Evolutionary conservation across 2,113 vertebrate species (phyloP).

Genomic region (Agelaius phoeniceus): DNA sequence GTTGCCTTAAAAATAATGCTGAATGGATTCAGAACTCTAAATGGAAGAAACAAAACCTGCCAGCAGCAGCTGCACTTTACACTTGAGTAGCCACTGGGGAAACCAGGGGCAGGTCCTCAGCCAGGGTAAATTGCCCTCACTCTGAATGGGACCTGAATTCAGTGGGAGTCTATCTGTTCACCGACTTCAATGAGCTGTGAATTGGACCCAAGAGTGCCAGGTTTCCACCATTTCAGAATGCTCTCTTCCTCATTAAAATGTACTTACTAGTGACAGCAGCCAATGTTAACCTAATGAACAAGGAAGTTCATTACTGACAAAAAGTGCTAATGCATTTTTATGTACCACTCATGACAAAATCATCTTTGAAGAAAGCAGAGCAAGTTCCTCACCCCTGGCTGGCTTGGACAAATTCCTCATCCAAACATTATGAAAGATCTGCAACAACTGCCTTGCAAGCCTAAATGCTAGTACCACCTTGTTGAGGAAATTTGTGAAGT

Average conservation of each 20-base stretch:
- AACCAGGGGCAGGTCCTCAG: conserved; percentile 30
- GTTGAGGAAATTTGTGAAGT: background rate
- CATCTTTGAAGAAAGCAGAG: background rate
- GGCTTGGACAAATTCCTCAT: background rate
- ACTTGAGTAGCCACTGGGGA: conserved; percentile 33
- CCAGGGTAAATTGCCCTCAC: conserved; percentile 23
- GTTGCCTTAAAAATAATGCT: conserved; percentile 31
- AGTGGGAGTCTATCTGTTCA: conserved; percentile 44
- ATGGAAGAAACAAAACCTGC: conserved; percentile 31
- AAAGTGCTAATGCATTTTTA: conserved; percentile 38
- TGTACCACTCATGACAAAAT: conserved; percentile 16
- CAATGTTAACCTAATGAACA: conserved; percentile 46
- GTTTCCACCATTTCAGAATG: conserved; percentile 35
- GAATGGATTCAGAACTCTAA: background rate
- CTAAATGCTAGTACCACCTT: background rate
- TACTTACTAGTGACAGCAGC: conserved; percentile 48
- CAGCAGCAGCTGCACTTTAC: conserved; percentile 35
- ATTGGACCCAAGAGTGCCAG: conserved; percentile 30
- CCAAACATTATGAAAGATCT: background rate
- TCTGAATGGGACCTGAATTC: conserved; percentile 50
- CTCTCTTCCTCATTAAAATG: conserved; percentile 50
- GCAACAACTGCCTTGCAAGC: background rate
- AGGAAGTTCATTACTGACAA: conserved; percentile 40
- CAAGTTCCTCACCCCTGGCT: background rate
- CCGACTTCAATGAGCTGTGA: conserved; percentile 7